phyloP scores from a whole-genome alignment of 2,888 invertebrate species.

The Lysandra coridon region DNA sequence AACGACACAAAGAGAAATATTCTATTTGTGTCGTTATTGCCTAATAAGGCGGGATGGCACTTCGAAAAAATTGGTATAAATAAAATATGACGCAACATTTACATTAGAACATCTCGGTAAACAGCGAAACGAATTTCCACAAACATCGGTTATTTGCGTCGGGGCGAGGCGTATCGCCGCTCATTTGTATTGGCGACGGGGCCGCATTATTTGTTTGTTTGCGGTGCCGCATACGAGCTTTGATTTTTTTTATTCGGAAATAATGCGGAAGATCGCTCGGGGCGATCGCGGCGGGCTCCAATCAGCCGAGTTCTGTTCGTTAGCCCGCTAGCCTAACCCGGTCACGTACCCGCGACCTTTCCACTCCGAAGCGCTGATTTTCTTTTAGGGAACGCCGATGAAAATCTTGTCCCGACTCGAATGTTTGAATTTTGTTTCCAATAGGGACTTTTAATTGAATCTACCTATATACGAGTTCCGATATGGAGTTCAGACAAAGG shows the following conservation, averaged over 20 bases:
- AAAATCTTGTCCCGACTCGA: constrained; percentile 13
- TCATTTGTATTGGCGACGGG: constrained; percentile 77
- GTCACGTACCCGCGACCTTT: constrained; percentile 77
- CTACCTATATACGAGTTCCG: neutral
- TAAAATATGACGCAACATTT: constrained; percentile 50
- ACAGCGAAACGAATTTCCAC: constrained; percentile 74
- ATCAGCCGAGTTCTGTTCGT: constrained; percentile 67
- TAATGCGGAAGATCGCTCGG: constrained; percentile 70
- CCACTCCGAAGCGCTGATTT: constrained; percentile 74
- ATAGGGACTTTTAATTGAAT: constrained; percentile 12
- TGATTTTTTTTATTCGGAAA: constrained; percentile 79
- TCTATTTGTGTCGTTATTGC: neutral
- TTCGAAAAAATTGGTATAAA: constrained; percentile 7
- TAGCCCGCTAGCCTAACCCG: constrained; percentile 70
- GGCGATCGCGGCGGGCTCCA: constrained; percentile 66
- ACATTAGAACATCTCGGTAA: constrained; percentile 66
- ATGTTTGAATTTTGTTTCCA: constrained; percentile 7
- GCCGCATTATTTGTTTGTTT: constrained; percentile 79
- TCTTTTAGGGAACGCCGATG: constrained; percentile 51
- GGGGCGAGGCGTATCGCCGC: constrained; percentile 69
- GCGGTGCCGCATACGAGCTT: constrained; percentile 74
- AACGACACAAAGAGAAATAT: too few species aligned
- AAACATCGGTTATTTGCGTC: constrained; percentile 76
- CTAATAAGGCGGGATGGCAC: neutral
- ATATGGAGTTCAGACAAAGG: neutral